A percentile compares a stretch with the other conserved stretches of the same genome.
Conservation (phyloP, 2,888 invertebrate species). For the Torymus tubicola region DNA sequence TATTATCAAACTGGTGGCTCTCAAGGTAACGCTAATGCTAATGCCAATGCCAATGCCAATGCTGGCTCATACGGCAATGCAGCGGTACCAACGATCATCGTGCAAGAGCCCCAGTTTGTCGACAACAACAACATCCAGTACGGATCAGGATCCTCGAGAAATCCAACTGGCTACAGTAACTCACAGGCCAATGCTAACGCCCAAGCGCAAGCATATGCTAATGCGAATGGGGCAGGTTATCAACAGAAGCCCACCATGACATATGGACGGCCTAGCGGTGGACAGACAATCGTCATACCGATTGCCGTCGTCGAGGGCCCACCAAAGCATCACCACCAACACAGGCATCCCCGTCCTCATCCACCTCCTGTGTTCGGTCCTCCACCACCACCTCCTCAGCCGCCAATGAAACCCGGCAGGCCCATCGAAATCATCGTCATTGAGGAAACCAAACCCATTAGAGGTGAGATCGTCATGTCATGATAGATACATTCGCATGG, state of each 20-base stretch:
- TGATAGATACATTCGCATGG: not conserved
- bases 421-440: conserved; percentile 65
- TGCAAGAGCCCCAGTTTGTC: too few relatives aligned
- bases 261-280: not conserved
- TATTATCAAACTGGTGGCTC: not conserved
- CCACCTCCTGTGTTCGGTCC: conserved; percentile 29
- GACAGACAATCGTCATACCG: conserved; percentile 51
- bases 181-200: conserved; percentile 3
- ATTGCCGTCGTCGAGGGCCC: conserved; percentile 56
- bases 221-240: conserved; percentile 26
- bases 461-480: conserved; percentile 45
- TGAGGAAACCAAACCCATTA: conserved; percentile 61
- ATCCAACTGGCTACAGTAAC: not conserved
- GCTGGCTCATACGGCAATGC: conserved; percentile 24
- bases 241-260: conserved; percentile 7
- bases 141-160: too few relatives aligned
- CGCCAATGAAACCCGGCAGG: conserved; percentile 47
- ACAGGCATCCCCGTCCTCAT: conserved; percentile 6
- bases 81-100: conserved; percentile 11
- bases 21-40: conserved; percentile 49
- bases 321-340: conserved; percentile 50
- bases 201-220: conserved; percentile 43
- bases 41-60: conserved; percentile 10
- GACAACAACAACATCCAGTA: too few relatives aligned
- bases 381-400: conserved; percentile 39